Evolutionary conservation across 2,797 vertebrate species (phyloP).

Genomic region (Rhinophrynus dorsalis): DNA sequence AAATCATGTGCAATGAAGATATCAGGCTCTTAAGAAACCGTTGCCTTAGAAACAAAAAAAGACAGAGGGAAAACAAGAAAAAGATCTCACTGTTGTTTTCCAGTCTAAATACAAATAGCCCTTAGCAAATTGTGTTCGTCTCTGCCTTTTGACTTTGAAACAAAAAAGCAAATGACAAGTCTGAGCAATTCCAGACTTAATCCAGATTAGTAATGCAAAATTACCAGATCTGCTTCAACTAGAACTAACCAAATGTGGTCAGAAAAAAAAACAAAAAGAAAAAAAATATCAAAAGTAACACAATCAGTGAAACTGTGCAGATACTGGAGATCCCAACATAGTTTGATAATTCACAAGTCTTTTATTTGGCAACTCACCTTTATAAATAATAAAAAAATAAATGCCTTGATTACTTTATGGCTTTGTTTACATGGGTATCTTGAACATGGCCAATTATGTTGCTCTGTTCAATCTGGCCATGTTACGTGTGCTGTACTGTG

Average conservation of each 20-base stretch:
- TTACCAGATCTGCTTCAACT: conserved; percentile 68
- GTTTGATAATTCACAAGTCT: too few relatives aligned
- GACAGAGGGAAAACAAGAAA: conserved; percentile 74
- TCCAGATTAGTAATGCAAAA: conserved; percentile 75
- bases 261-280: not conserved
- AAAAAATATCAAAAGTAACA: not conserved
- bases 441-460: too few relatives aligned
- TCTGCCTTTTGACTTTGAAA: conserved; percentile 76
- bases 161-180: conserved; percentile 76
- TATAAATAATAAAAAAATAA: too few relatives aligned
- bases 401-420: too few relatives aligned
- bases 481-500: too few relatives aligned
- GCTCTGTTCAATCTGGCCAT: too few relatives aligned
- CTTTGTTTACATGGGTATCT: too few relatives aligned
- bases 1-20: conserved; percentile 80
- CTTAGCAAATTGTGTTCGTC: conserved; percentile 78
- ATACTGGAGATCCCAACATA: too few relatives aligned
- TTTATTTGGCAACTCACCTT: too few relatives aligned
- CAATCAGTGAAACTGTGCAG: too few relatives aligned
- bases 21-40: conserved; percentile 77
- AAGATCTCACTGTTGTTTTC: conserved; percentile 19
- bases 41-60: conserved; percentile 81
- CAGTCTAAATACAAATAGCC: conserved; percentile 76
- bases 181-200: conserved; percentile 71
- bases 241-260: conserved; percentile 31